phyloP scores from a whole-genome alignment of 64 coral and sea anemone species.

The Stichodactyla helianthus region DNA sequence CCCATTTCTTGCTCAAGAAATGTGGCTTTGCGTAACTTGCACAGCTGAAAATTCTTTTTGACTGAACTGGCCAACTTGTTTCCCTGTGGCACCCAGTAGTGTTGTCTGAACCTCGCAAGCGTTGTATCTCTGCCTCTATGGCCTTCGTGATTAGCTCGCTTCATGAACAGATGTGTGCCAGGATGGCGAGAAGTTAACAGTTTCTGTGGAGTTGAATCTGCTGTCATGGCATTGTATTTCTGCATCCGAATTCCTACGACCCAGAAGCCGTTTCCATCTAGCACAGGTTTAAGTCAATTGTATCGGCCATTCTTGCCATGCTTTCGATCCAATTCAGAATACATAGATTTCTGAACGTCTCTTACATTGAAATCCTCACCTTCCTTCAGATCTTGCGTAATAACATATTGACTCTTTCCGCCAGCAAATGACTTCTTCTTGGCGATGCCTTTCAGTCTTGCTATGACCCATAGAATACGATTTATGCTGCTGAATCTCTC shows the following conservation, averaged over 20 bases:
- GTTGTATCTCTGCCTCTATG: conserved; percentile 57
- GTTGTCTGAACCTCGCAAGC: conserved; percentile 34
- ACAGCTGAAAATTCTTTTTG: conserved; percentile 46
- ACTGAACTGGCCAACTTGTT: conserved; percentile 48
- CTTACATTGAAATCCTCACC: conserved; percentile 62
- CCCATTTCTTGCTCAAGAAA: conserved; percentile 59
- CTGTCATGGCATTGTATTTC: conserved; percentile 54
- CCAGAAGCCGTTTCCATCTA: conserved; percentile 41
- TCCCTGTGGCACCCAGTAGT: conserved; percentile 45
- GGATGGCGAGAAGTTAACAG: conserved; percentile 52
- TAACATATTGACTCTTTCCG: conserved; percentile 7
- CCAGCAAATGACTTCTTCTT: conserved; percentile 52
- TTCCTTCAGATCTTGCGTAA: conserved; percentile 23
- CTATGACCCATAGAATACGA: conserved; percentile 35
- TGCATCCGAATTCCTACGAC: conserved; percentile 47
- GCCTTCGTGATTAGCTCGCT: conserved; percentile 42
- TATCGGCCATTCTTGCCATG: conserved; percentile 34
- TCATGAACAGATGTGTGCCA: conserved; percentile 52
- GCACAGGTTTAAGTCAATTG: conserved; percentile 32
- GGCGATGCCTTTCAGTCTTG: conserved; percentile 40
- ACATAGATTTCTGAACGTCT: conserved; percentile 50
- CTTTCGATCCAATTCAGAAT: conserved; percentile 17
- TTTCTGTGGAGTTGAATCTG: conserved; percentile 46
- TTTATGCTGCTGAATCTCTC: conserved; percentile 53
- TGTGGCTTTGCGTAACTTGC: conserved; percentile 40